Percentiles rank a stretch among this genome's conserved stretches.
These are phyloP conservation scores for Crocodylus rhombifer DNA, from an alignment of 2,797 vertebrate species.

Conservation along the genomic window DNA sequence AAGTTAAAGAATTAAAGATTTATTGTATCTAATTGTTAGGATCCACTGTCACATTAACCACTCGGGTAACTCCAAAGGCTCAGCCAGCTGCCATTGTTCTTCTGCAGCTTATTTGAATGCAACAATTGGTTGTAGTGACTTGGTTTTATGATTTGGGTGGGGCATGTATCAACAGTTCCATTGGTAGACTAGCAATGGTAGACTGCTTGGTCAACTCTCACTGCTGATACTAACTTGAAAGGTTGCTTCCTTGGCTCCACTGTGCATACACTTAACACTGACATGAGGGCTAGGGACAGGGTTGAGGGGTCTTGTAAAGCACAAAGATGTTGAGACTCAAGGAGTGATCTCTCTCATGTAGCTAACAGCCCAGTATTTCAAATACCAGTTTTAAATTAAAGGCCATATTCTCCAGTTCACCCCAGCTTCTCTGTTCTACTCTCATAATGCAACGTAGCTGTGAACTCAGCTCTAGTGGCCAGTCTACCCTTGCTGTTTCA, in stretches of 20 bases:
- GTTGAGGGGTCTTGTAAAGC: neutral
- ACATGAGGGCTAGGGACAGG: fast-evolving
- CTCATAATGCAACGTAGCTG: conserved; percentile 42
- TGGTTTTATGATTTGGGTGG: fast-evolving
- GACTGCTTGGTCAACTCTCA: fast-evolving
- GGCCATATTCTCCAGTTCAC: conserved; percentile 50
- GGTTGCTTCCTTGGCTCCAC: neutral
- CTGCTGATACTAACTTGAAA: no score
- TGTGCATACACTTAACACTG: fast-evolving
- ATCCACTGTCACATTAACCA: neutral
- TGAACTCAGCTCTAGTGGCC: conserved; percentile 48
- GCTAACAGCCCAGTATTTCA: neutral
- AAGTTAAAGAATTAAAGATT: conserved; percentile 32
- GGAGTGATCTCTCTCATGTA: neutral
- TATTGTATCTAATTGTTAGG: neutral
- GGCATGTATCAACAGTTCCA: fast-evolving
- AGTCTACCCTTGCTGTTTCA: conserved; percentile 11
- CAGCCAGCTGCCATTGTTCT: neutral
- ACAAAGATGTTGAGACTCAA: neutral
- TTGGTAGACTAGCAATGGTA: fast-evolving
- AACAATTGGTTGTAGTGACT: fast-evolving
- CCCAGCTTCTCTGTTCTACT: conserved; percentile 2
- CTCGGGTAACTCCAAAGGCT: neutral
- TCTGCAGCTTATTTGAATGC: neutral
- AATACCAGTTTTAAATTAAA: conserved; percentile 56